Conservation (phyloP, 1,140 invertebrate genomes). For the Cydia pomonella region DNA sequence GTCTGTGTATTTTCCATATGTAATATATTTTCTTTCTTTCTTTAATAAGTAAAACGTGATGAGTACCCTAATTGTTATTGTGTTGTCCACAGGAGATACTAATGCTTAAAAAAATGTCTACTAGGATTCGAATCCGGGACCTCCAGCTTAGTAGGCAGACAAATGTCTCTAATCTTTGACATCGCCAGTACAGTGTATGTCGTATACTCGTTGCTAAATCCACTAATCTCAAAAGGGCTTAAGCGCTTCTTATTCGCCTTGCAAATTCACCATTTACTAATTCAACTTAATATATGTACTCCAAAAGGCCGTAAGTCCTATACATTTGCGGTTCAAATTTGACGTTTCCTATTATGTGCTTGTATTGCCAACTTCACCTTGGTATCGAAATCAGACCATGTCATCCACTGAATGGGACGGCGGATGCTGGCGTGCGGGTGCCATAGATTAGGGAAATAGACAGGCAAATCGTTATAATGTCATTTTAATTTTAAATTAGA, state of each 20-base stretch:
- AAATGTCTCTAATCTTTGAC: no score
- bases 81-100: no score
- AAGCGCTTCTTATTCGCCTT: neutral
- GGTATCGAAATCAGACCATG: conserved; percentile 26
- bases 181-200: no score
- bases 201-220: no score
- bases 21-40: no score
- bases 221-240: neutral
- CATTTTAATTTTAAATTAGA: no score
- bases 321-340: neutral
- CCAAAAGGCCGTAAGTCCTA: neutral
- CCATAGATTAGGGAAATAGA: conserved; percentile 43
- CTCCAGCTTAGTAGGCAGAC: no score
- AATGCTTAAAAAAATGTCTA: no score
- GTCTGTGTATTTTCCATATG: no score
- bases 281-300: neutral
- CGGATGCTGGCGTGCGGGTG: conserved; percentile 57
- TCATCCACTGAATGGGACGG: conserved; percentile 38
- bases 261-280: neutral
- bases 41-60: no score
- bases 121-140: no score
- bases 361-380: conserved; percentile 29
- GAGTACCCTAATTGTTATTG: no score
- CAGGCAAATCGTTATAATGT: conserved; percentile 34
- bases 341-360: neutral